Evolutionary conservation across 1,140 invertebrate genomes (phyloP).

Genomic region (Lepidostoma basale): DNA sequence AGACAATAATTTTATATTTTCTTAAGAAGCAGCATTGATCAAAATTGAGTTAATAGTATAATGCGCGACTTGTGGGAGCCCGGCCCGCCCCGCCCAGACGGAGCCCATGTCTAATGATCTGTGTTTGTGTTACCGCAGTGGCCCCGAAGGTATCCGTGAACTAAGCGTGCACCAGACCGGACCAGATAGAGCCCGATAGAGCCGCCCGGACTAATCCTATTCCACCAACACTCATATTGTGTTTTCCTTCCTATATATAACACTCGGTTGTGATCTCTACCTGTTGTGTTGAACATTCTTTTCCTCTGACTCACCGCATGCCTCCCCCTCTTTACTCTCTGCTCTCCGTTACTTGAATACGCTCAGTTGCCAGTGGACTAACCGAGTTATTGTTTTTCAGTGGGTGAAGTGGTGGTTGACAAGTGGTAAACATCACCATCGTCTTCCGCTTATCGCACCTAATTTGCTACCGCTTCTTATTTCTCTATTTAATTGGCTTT

Average conservation of each 20-base stretch:
- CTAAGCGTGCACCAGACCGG: constrained; percentile 28
- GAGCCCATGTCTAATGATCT: constrained; percentile 41
- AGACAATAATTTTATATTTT: too few relatives aligned
- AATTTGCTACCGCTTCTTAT: constrained; percentile 52
- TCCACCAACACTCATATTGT: constrained; percentile 62
- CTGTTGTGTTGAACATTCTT: constrained; percentile 47
- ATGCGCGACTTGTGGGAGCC: too few relatives aligned
- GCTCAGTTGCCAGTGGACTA: constrained; percentile 28
- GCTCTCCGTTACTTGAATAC: constrained; percentile 44
- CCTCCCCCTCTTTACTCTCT: constrained; percentile 53
- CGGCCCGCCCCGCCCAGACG: too few relatives aligned
- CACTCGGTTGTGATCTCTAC: constrained; percentile 58
- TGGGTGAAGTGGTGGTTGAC: constrained; percentile 64
- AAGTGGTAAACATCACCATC: constrained; percentile 62
- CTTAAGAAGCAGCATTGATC: too few relatives aligned
- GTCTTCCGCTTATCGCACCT: constrained; percentile 58
- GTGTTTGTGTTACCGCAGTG: constrained; percentile 42
- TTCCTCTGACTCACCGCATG: constrained; percentile 52
- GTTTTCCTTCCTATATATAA: constrained; percentile 58
- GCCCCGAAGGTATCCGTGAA: constrained; percentile 14
- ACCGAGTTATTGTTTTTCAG: constrained; percentile 64
- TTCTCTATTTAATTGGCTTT: constrained; percentile 52
- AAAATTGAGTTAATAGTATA: too few relatives aligned
- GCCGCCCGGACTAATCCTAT: constrained; percentile 59
- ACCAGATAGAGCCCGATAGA: constrained; percentile 56